Conservation (phyloP, 2,113 vertebrate genomes). For the Pelecanus crispus region DNA sequence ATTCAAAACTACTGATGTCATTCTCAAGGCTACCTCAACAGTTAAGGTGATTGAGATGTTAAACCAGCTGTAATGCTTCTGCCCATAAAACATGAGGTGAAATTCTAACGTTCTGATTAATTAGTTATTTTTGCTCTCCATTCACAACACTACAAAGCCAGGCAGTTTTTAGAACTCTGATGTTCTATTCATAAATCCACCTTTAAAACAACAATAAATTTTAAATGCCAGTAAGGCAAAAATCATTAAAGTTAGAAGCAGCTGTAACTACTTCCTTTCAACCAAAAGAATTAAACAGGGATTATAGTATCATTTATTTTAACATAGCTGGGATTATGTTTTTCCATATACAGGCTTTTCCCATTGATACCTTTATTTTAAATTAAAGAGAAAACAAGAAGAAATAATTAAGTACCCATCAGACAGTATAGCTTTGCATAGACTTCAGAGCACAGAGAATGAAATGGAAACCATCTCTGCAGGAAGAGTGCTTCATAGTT, state of each 20-base stretch:
- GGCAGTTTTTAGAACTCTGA: not conserved
- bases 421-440: not conserved
- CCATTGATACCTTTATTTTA: not conserved
- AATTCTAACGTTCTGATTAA: not conserved
- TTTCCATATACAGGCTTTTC: not conserved
- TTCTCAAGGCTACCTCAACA: not conserved
- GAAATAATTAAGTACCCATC: not conserved
- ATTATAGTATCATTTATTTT: not conserved
- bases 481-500: not conserved
- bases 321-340: not conserved
- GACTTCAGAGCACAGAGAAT: not conserved
- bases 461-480: not conserved
- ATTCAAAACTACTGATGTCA: not conserved
- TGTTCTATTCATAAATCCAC: not conserved
- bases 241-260: not conserved
- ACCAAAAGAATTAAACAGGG: not conserved
- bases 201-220: not conserved
- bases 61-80: not conserved
- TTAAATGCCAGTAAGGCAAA: not conserved
- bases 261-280: not conserved
- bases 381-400: not conserved
- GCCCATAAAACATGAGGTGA: not conserved
- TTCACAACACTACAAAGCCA: not conserved
- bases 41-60: slow-evolving; percentile 6
- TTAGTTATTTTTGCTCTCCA: not conserved